Conservation (phyloP, 2,797 vertebrate genomes). For the Cebuella pygmaea region DNA sequence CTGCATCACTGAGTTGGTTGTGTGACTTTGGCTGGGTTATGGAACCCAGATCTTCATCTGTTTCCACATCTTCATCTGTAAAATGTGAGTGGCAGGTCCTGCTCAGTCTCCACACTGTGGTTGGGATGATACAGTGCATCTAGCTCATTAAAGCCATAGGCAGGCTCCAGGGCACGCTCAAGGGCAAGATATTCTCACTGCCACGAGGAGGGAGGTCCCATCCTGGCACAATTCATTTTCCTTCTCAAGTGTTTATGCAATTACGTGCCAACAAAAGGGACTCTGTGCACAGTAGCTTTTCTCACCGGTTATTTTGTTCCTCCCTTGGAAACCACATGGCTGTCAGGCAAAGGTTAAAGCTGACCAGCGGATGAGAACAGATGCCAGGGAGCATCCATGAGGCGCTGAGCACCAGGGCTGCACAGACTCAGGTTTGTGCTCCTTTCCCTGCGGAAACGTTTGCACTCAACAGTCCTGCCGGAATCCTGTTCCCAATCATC, state of each 20-base stretch:
- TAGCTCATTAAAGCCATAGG: neutral
- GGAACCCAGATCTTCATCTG: too few relatives aligned
- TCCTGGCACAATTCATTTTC: neutral
- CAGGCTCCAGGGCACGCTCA: neutral
- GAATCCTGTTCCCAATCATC: neutral
- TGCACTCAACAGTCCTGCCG: neutral
- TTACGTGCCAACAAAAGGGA: neutral
- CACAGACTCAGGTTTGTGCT: neutral
- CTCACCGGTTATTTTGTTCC: neutral
- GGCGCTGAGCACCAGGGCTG: fast-evolving
- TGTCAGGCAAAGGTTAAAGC: neutral
- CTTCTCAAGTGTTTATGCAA: neutral
- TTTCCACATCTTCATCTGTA: neutral
- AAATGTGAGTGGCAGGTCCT: neutral
- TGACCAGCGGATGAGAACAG: neutral
- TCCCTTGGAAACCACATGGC: neutral
- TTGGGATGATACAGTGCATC: neutral
- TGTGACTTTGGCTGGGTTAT: neutral
- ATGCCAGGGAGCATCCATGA: neutral
- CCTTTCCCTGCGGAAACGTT: neutral
- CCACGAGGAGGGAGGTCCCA: neutral
- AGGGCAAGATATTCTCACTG: neutral
- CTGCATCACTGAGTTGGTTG: neutral
- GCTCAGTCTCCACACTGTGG: neutral
- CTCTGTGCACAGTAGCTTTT: neutral